phyloP scores from a whole-genome alignment of 2,797 vertebrate genomes.

The Onychomys torridus region DNA sequence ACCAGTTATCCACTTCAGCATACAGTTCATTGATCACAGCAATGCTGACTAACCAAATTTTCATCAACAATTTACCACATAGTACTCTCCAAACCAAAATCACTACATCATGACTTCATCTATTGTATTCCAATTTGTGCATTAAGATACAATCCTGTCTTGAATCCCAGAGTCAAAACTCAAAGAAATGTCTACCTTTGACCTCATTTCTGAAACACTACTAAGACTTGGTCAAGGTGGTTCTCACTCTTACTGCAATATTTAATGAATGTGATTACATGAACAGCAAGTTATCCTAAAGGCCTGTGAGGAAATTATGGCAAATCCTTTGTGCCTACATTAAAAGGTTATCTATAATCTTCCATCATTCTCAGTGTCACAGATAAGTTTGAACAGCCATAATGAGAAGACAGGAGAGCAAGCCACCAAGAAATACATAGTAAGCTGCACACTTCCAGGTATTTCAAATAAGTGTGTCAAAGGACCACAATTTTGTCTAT shows the following conservation, averaged over 20 bases:
- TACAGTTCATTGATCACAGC: conserved; percentile 27
- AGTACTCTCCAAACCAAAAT: background rate
- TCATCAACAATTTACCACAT: background rate
- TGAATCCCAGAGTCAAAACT: background rate
- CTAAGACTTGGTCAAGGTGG: background rate
- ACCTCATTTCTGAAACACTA: background rate
- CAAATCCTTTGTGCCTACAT: background rate
- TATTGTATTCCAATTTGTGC: background rate
- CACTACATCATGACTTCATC: background rate
- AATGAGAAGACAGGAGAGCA: background rate
- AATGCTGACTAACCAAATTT: conserved; percentile 36
- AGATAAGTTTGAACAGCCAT: background rate
- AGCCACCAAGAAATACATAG: background rate
- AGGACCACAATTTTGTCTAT: background rate
- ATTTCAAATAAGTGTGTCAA: background rate
- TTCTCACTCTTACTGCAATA: background rate
- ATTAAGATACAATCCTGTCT: background rate
- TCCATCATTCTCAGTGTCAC: background rate
- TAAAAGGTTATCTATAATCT: background rate
- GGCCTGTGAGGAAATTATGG: background rate
- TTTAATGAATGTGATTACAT: background rate
- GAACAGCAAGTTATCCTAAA: background rate
- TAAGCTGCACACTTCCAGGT: background rate
- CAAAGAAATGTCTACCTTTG: background rate
- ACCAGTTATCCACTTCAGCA: background rate